Evolutionary conservation across 2,888 invertebrate species (phyloP).

Genomic region (Pyralis farinalis): DNA sequence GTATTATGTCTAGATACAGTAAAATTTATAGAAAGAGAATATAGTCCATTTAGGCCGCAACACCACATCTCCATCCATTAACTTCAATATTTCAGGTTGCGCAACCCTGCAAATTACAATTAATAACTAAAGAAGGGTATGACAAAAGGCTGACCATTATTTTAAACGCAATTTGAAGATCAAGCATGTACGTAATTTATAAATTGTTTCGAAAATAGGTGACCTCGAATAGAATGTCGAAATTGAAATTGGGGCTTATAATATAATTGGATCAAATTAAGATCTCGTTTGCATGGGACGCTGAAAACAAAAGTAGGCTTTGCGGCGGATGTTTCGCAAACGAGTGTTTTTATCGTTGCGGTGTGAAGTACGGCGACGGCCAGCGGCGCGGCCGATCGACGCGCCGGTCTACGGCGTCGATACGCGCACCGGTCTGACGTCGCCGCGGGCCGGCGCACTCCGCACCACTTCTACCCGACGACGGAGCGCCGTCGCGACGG

Average conservation of each 20-base stretch:
- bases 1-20: not conserved
- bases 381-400: slow-evolving; percentile 44
- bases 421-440: slow-evolving; percentile 64
- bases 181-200: not conserved
- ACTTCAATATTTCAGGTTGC: slow-evolving; percentile 8
- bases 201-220: not conserved
- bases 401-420: slow-evolving; percentile 43
- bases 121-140: slow-evolving; percentile 8
- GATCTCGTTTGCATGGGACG: slow-evolving; percentile 46
- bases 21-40: not conserved
- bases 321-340: slow-evolving; percentile 52
- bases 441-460: slow-evolving; percentile 57
- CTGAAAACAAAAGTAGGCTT: slow-evolving; percentile 48
- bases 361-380: slow-evolving; percentile 51
- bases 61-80: not conserved
- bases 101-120: slow-evolving; percentile 9
- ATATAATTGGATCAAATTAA: slow-evolving; percentile 43
- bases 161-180: slow-evolving; percentile 2
- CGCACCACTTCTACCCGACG: slow-evolving; percentile 39
- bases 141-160: slow-evolving; percentile 1
- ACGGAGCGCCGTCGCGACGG: slow-evolving; percentile 41
- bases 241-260: slow-evolving; percentile 29
- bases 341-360: slow-evolving; percentile 56
- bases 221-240: not conserved
- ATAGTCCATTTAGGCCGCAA: not conserved